Evolutionary conservation across 2,888 invertebrate species (phyloP), one percentile per base, ranked within the genome.

Genomic region (Buathra laborator): DNA sequence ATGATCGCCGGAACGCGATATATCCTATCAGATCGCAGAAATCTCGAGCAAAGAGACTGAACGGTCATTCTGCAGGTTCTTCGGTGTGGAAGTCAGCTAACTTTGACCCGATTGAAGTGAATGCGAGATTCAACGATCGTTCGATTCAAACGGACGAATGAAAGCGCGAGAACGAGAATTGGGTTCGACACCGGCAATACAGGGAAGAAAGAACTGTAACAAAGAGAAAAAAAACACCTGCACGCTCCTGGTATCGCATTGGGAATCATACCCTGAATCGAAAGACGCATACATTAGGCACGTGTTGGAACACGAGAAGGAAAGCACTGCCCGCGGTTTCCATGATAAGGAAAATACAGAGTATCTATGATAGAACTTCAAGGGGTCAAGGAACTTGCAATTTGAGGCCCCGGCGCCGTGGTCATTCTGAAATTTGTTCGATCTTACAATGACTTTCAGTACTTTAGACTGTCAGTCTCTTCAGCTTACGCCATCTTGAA

Each of bases 211-310:
- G 44, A 71, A n/a, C 37, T 59, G 68, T 48, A 32, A 51, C 56
- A 67, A 76, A 80, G 74, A 85, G 77, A 85, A 76, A 83, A 86
- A 84, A 87, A n/a, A n/a, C n/a, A 87, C 86, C 87, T 79, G 87
- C 70, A 87, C 88, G 87, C 84, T 89, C 83, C 91, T 90, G 92
- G 92, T 93, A 93, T 93, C 93, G 93, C 93, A 91, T 93, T 91
- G 89, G 90, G 91, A 93, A 93, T 92, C 93, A 87, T 90, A 90
- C 83, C 80, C 90, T 90, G 92, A 90, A 92, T 91, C 91, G 91
- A 90, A 85, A 86, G 89, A 89, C 90, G 93, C 92, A 92, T 92
- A 93, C 90, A 92, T 92, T 92, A 81, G 75, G 66, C 92, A 91
- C 90, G 83, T 83, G 75, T 64, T 14, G 29, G 78, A n/a, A 14